Conservation (phyloP, 2,113 vertebrate species). For the Lycocorax pyrrhopterus region DNA sequence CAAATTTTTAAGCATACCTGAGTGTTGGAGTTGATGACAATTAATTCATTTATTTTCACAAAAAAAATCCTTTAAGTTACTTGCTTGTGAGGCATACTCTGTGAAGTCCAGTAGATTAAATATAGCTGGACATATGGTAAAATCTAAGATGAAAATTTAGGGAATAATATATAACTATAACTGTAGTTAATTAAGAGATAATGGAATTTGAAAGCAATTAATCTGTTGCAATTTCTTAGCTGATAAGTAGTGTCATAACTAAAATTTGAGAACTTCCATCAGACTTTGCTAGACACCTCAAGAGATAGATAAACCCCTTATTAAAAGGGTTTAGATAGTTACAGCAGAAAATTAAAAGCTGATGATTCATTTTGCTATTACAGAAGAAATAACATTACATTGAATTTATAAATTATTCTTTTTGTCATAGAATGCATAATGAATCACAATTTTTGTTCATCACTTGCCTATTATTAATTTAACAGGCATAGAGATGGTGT, state of each 20-base stretch:
- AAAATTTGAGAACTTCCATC: neutral
- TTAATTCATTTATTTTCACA: neutral
- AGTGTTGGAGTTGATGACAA: neutral
- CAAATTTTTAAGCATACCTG: neutral
- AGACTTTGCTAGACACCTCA: neutral
- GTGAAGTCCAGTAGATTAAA: neutral
- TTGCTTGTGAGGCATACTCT: neutral
- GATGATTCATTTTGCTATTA: constrained; percentile 40
- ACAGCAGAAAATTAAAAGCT: constrained; percentile 16
- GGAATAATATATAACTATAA: neutral
- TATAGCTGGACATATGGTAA: neutral
- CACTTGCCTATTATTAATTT: constrained; percentile 50
- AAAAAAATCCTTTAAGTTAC: neutral
- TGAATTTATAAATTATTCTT: constrained; percentile 54
- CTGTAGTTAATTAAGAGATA: neutral
- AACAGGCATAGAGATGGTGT: neutral
- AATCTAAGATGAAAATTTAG: neutral
- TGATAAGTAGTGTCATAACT: neutral
- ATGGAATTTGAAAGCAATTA: neutral
- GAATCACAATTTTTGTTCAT: constrained; percentile 41
- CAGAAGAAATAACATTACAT: constrained; percentile 45
- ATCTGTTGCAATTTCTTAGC: neutral
- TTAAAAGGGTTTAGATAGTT: neutral
- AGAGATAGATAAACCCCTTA: neutral
- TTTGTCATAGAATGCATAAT: constrained; percentile 41